A percentile compares a stretch with the other conserved stretches of the same genome.
phyloP scores from a whole-genome alignment of 2,113 vertebrate genomes.

The Dendrocopos noguchii region DNA sequence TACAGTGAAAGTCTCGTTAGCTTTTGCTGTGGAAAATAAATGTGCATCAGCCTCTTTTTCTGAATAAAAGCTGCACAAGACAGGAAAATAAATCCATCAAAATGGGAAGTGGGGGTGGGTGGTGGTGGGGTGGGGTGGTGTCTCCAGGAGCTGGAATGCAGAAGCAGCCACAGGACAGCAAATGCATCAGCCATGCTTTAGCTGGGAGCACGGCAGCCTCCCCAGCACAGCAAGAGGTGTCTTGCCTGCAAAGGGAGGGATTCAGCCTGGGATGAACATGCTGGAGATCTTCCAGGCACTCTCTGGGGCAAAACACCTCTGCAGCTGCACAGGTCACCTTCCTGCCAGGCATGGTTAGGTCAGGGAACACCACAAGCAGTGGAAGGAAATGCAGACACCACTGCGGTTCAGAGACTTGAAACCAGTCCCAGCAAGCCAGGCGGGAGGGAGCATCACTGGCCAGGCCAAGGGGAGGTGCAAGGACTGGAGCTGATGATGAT shows the following conservation, averaged over 20 bases:
- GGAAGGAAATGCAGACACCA: neutral
- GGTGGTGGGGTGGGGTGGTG: too few relatives aligned
- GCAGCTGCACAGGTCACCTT: neutral
- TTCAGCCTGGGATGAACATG: neutral
- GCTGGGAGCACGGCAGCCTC: neutral
- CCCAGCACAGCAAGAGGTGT: accelerated
- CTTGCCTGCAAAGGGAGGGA: neutral
- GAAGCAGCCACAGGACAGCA: neutral
- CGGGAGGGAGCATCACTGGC: neutral
- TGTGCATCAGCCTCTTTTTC: neutral
- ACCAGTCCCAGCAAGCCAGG: neutral
- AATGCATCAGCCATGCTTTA: accelerated
- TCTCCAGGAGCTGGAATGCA: neutral
- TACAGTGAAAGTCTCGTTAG: neutral
- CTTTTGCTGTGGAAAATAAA: neutral
- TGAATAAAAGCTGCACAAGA: neutral
- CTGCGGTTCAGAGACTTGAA: neutral
- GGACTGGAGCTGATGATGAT: neutral
- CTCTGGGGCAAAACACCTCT: neutral
- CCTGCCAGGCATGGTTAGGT: neutral
- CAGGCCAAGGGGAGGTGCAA: neutral
- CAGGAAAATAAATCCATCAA: neutral
- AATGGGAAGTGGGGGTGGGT: neutral
- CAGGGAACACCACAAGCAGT: neutral
- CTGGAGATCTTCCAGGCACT: accelerated